Evolutionary conservation across 2,888 invertebrate species (phyloP).

Genomic region (Fabriciana adippe): DNA sequence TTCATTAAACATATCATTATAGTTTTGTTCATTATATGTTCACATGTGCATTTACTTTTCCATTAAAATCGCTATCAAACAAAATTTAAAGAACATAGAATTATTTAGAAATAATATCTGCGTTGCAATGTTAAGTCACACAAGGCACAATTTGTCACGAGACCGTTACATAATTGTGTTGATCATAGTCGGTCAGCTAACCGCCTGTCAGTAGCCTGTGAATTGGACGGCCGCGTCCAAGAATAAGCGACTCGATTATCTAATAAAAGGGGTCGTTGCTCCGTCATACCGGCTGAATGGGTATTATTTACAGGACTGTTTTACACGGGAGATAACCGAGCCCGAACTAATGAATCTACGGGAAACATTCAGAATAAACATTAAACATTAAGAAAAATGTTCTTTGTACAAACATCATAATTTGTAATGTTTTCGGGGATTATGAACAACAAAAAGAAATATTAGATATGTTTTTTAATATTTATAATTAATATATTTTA

Average conservation of each 20-base stretch:
- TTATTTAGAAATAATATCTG: not conserved
- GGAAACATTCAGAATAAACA: no score
- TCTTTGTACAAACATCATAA: no score
- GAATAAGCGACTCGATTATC: slow-evolving; percentile 43
- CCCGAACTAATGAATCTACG: no score
- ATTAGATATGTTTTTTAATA: not conserved
- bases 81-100: not conserved
- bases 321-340: not conserved
- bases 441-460: no score
- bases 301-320: slow-evolving; percentile 8
- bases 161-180: slow-evolving; percentile 27
- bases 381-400: no score
- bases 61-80: not conserved
- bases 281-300: slow-evolving; percentile 20
- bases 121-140: slow-evolving; percentile 8
- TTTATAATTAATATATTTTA: not conserved
- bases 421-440: no score
- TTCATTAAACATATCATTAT: no score
- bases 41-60: no score
- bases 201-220: slow-evolving; percentile 32
- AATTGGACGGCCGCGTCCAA: slow-evolving; percentile 34
- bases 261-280: slow-evolving; percentile 47
- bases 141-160: slow-evolving; percentile 27
- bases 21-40: no score
- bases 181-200: slow-evolving; percentile 33